These are phyloP conservation scores for Rhopalosiphum maidis DNA, from an alignment of 1,140 invertebrate genomes.

Conservation along the genomic window DNA sequence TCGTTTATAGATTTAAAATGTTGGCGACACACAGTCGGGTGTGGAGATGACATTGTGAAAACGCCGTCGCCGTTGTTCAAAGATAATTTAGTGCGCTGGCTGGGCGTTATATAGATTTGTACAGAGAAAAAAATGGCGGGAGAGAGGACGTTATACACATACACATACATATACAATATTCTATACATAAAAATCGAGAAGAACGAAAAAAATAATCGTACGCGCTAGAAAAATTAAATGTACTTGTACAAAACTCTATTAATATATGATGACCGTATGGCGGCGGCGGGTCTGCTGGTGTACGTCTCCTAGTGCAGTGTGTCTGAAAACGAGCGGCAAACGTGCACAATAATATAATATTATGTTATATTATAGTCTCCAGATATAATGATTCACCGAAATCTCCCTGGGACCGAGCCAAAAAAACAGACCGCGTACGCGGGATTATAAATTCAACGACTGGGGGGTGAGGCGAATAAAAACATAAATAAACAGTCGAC, in stretches of 20 bases:
- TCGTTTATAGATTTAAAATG: constrained; percentile 6
- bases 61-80: not conserved
- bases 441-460: not conserved
- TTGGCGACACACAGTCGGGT: not conserved
- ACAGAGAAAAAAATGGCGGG: not conserved
- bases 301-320: too few species aligned
- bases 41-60: constrained; percentile 6
- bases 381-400: constrained; percentile 45
- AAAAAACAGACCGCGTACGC: not conserved
- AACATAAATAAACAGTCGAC: not conserved
- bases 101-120: not conserved
- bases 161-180: not conserved
- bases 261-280: constrained; percentile 15
- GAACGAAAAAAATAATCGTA: not conserved
- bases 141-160: not conserved
- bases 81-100: not conserved
- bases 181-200: not conserved
- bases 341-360: not conserved
- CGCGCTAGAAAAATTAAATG: not conserved
- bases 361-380: constrained; percentile 6
- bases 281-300: too few species aligned
- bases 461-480: not conserved
- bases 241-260: not conserved
- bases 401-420: constrained; percentile 13
- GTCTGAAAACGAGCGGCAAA: not conserved